A percentile compares a stretch with the other conserved stretches of the same genome.
phyloP scores from a whole-genome alignment of 2,797 vertebrate species.

The Meda fulgida region DNA sequence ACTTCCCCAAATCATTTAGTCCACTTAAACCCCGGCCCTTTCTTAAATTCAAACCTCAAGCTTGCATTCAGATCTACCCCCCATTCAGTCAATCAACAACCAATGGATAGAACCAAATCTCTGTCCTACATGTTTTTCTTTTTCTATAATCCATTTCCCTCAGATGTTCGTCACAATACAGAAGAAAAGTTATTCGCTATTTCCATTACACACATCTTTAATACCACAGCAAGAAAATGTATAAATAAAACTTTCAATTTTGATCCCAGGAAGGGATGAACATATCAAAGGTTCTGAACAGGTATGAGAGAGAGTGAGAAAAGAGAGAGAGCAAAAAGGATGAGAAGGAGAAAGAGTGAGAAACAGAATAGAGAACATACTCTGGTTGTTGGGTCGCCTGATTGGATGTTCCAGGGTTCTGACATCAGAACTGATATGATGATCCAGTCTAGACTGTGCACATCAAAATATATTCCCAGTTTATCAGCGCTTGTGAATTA shows the following conservation, averaged over 20 bases:
- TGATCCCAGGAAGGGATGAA: not conserved
- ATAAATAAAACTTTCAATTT: not conserved
- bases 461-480: not conserved
- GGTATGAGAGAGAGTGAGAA: not conserved
- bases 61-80: not conserved
- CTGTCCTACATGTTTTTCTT: not conserved
- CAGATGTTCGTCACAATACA: not conserved
- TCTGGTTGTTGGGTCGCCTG: not conserved
- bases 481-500: conserved; percentile 29
- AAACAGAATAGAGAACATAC: not conserved
- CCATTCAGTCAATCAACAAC: not conserved
- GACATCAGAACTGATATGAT: conserved; percentile 50
- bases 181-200: not conserved
- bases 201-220: not conserved
- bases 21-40: not conserved
- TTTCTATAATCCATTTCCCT: not conserved
- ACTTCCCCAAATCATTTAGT: not conserved
- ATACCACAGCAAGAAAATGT: not conserved
- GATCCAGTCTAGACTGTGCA: conserved; percentile 50
- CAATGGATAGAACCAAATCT: not conserved
- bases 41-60: not conserved
- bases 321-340: not conserved
- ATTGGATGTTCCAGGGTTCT: not conserved
- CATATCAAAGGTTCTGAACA: not conserved
- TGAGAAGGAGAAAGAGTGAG: not conserved